A percentile compares a stretch with the other conserved stretches of the same genome.
Conservation (phyloP, 1,140 invertebrate genomes). For the Anastatus disparis region DNA sequence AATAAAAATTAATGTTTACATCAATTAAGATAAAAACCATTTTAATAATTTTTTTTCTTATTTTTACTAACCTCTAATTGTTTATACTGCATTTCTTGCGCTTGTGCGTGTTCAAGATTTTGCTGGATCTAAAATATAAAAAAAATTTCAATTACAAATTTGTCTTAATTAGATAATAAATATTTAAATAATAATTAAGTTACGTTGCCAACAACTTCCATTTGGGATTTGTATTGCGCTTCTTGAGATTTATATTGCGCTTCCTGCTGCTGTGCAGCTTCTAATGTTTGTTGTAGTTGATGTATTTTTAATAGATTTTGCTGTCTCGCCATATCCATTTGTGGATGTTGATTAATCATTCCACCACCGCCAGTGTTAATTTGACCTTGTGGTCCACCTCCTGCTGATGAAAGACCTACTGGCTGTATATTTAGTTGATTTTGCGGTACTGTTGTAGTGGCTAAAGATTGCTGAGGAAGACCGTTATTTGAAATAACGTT, state of each 20-base stretch:
- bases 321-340: slow-evolving; percentile 72
- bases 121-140: slow-evolving; percentile 71
- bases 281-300: slow-evolving; percentile 76
- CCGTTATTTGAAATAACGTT: slow-evolving; percentile 66
- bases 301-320: slow-evolving; percentile 77
- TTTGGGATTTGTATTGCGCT: slow-evolving; percentile 63
- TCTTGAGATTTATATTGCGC: slow-evolving; percentile 80
- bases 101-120: slow-evolving; percentile 80
- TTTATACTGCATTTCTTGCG: slow-evolving; percentile 81
- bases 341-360: slow-evolving; percentile 53
- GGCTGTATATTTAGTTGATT: slow-evolving; percentile 66
- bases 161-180: not conserved
- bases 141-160: slow-evolving; percentile 18
- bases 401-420: slow-evolving; percentile 19
- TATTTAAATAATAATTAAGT: slow-evolving; percentile 32
- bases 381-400: slow-evolving; percentile 23
- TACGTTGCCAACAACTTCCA: slow-evolving; percentile 43
- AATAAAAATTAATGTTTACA: not conserved
- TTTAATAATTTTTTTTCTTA: no score
- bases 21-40: slow-evolving; percentile 24
- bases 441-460: slow-evolving; percentile 59
- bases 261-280: slow-evolving; percentile 80
- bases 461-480: slow-evolving; percentile 59
- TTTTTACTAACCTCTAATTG: slow-evolving; percentile 73
- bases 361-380: slow-evolving; percentile 25